phyloP scores from a whole-genome alignment of 2,113 vertebrate species.

The Leucosticte australis region DNA sequence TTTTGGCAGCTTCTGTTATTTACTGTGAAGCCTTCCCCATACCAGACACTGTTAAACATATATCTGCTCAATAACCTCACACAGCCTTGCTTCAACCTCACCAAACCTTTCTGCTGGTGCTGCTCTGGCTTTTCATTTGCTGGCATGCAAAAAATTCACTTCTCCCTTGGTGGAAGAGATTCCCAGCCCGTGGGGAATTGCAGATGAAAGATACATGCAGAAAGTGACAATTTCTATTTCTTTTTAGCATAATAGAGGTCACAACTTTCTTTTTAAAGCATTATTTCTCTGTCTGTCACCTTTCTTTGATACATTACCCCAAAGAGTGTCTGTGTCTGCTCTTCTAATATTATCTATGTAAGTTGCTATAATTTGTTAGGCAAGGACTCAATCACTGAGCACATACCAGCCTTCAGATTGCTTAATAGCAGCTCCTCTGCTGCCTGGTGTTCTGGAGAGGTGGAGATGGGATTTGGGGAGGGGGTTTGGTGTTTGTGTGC shows the following conservation, averaged over 20 bases:
- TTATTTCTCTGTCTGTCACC: conserved; percentile 4
- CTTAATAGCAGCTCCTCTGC: not conserved
- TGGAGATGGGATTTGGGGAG: not conserved
- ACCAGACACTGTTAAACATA: no score
- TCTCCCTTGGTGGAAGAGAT: not conserved
- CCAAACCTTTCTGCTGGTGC: not conserved
- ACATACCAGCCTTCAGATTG: not conserved
- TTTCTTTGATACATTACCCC: not conserved
- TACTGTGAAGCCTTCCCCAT: not conserved
- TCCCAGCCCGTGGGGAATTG: not conserved
- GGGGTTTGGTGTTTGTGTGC: not conserved
- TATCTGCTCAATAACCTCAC: not conserved
- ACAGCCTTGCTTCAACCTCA: not conserved
- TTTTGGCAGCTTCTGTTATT: not conserved
- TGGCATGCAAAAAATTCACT: not conserved
- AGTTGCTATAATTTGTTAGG: not conserved
- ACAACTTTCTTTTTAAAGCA: not conserved
- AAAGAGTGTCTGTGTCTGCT: not conserved
- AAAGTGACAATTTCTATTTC: not conserved
- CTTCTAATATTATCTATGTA: not conserved
- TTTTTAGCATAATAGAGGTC: conserved; percentile 9
- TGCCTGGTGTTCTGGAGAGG: not conserved
- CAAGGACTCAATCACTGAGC: not conserved
- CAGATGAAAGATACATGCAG: not conserved
- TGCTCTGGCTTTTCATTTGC: not conserved